Evolutionary conservation across 2,113 vertebrate genomes (phyloP).

Genomic region (Elachura formosa): DNA sequence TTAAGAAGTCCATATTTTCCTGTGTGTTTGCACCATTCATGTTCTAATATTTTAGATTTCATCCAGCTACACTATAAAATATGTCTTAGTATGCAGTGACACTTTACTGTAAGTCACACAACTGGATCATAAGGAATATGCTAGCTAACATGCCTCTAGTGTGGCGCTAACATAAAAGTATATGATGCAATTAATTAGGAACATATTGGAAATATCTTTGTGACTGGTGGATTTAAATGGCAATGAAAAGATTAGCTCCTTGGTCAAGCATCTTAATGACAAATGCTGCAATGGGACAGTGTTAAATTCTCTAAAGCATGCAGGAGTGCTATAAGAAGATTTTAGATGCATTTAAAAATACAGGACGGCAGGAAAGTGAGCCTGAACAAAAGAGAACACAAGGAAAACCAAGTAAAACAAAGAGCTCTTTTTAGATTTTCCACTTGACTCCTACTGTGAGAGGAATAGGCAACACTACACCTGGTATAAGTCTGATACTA

Average conservation of each 20-base stretch:
- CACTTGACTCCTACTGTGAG: neutral
- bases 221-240: slow-evolving; percentile 17
- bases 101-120: neutral
- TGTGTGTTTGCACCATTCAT: neutral
- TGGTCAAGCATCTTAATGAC: slow-evolving; percentile 28
- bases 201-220: slow-evolving; percentile 13
- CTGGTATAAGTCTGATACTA: neutral
- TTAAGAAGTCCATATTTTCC: neutral
- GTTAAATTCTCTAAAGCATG: neutral
- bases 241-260: slow-evolving; percentile 26
- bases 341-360: neutral
- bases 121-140: neutral
- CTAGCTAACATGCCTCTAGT: neutral
- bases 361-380: neutral
- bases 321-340: neutral
- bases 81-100: neutral
- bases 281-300: neutral
- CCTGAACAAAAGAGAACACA: neutral
- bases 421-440: neutral
- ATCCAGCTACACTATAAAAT: neutral
- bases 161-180: slow-evolving; percentile 19
- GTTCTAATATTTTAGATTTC: neutral
- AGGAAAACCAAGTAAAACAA: neutral
- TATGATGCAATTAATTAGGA: slow-evolving; percentile 45
- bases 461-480: neutral